Evolutionary conservation across 2,888 invertebrate genomes (phyloP), one percentile per base, ranked within the genome.

Genomic region (Lithophane socia): DNA sequence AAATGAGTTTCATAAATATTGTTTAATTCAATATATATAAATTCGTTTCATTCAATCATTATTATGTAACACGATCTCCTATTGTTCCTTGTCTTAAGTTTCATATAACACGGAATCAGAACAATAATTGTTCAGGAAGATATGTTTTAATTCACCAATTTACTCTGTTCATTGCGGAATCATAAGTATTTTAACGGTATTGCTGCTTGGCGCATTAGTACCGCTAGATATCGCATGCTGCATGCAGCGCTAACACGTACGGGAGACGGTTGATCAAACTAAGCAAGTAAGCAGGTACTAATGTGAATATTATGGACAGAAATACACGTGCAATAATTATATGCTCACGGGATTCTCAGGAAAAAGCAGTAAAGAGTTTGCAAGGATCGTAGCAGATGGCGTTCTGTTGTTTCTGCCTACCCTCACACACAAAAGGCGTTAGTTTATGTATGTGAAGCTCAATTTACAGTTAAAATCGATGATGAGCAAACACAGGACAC

Each of bases 111-210:
- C 63, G 70, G 70, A 71, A 63, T 24, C n/a, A 9, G 37, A 63
- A 73, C n/a, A 52, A 75, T 64, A 75, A 80, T 67, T 29, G 70
- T 54, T 60, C 64, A 70, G 77, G 72, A 73, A 85, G 65, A 68
- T 49, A 70, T 75, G 61, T 75, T 85, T 63, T 75, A 72, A 77
- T 77, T 61, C 29, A 44, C 61, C 49, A 69, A 85, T 82, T 74
- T 82, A 16, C 56, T 77, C 49, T 70, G 60, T 85, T 52, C 77
- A 70, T 66, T 77, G 63, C 69, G 42, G 77, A 70, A 69, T 82
- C 49, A 72, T 61, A 75, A 75, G 73, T 77, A 82, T 77, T 84
- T 80, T 42, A 85, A 75, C 86, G 86, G 84, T 84, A 82, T 75
- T 74, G 77, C 54, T 29, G 73, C 64, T 74, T 77, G 61, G 74